Percentiles rank a stretch among this genome's conserved stretches.
Evolutionary conservation across 2,113 vertebrate species (phyloP).

Genomic region (Bothrops jararaca): DNA sequence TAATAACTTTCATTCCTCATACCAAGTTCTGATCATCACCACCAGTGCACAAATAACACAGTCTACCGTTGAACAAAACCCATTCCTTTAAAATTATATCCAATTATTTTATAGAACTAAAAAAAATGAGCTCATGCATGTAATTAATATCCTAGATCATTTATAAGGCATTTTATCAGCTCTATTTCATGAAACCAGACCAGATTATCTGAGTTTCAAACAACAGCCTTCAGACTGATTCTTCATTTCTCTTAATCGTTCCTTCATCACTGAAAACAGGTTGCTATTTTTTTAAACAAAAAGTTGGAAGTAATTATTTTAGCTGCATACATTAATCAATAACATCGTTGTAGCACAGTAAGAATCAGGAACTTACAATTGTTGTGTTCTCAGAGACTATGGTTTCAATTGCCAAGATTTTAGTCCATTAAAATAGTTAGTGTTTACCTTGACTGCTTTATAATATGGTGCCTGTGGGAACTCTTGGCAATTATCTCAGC

Average conservation of each 20-base stretch:
- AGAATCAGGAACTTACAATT: not conserved
- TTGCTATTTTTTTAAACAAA: not conserved
- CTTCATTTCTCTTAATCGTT: not conserved
- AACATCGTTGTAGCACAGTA: not conserved
- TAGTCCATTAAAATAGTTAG: conserved; percentile 22
- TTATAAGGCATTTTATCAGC: not conserved
- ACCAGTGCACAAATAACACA: not conserved
- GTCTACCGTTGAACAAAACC: not conserved
- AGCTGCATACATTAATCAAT: conserved; percentile 14
- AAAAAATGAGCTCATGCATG: not conserved
- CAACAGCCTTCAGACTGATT: conserved; percentile 6
- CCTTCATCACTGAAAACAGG: conserved; percentile 3
- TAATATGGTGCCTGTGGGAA: conserved; percentile 15
- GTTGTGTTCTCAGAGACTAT: conserved; percentile 19
- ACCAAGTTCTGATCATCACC: not conserved
- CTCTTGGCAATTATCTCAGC: conserved; percentile 29
- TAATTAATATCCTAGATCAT: not conserved
- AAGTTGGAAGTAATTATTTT: conserved; percentile 16
- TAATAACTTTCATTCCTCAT: not conserved
- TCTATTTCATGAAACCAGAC: not conserved
- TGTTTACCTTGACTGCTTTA: conserved; percentile 28
- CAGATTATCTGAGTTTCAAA: not conserved
- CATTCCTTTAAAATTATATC: not conserved
- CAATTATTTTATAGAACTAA: not conserved
- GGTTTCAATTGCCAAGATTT: conserved; percentile 29